Conservation (phyloP, 2,113 vertebrate species). For the Paralichthys olivaceus region DNA sequence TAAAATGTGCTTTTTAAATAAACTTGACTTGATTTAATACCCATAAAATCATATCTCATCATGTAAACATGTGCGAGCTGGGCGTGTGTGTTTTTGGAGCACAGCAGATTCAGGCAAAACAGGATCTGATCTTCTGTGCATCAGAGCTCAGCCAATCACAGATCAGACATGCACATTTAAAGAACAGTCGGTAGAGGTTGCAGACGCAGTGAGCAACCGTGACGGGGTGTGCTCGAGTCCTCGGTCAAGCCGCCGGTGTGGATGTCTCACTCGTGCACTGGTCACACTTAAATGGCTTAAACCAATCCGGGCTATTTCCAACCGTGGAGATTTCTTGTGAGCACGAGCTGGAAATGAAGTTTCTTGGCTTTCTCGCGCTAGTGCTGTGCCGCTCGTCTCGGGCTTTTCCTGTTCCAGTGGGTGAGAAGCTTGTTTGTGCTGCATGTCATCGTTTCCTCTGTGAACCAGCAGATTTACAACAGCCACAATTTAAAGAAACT, state of each 20-base stretch:
- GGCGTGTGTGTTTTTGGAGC: too few relatives aligned
- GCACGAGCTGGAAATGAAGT: constrained; percentile 31
- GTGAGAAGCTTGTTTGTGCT: constrained; percentile 45
- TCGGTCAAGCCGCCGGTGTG: too few relatives aligned
- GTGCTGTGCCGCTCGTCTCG: not conserved
- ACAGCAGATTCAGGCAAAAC: too few relatives aligned
- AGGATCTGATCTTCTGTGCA: too few relatives aligned
- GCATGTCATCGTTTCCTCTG: too few relatives aligned
- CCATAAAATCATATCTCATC: too few relatives aligned
- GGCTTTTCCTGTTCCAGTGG: constrained; percentile 32
- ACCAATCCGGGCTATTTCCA: constrained; percentile 1
- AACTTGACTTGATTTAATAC: too few relatives aligned
- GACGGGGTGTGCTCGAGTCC: too few relatives aligned
- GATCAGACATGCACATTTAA: not conserved
- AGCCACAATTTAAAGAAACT: too few relatives aligned
- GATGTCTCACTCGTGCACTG: not conserved
- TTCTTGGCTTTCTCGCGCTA: constrained; percentile 8
- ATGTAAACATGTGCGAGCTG: too few relatives aligned
- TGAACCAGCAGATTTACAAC: not conserved
- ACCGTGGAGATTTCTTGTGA: not conserved
- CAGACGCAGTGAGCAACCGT: too few relatives aligned
- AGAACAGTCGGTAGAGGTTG: not conserved
- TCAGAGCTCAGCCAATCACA: not conserved
- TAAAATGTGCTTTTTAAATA: too few relatives aligned
- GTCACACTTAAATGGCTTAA: constrained; percentile 34